Percentiles rank a stretch among this genome's conserved stretches.
These are phyloP conservation scores for Drosophila truncata DNA, from an alignment of 1,140 invertebrate species.

Conservation along the genomic window DNA sequence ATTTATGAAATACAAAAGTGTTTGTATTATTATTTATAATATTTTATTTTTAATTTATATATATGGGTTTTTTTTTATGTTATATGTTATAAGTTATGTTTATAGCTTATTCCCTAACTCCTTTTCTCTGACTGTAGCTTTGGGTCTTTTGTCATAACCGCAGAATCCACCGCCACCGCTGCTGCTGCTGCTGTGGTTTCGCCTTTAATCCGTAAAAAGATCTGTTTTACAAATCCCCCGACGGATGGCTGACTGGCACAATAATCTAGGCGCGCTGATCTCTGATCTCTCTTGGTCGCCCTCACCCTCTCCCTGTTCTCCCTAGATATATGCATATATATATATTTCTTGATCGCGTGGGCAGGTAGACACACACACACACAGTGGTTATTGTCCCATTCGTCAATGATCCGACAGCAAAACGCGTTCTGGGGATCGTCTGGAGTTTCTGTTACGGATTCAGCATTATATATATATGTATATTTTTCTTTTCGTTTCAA, in stretches of 20 bases:
- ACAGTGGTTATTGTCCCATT: constrained; percentile 47
- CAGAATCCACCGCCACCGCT: constrained; percentile 47
- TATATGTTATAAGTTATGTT: not conserved
- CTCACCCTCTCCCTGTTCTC: not conserved
- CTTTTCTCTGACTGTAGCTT: constrained; percentile 17
- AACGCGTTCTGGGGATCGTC: constrained; percentile 33
- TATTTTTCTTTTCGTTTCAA: constrained; percentile 29
- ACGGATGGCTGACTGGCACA: constrained; percentile 44
- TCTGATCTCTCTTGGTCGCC: constrained; percentile 50
- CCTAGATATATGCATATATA: constrained; percentile 1
- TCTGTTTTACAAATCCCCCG: constrained; percentile 76
- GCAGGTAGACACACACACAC: constrained; percentile 57
- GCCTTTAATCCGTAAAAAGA: constrained; percentile 80
- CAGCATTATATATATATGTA: not conserved
- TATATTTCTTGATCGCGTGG: constrained; percentile 60
- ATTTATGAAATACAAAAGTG: not conserved
- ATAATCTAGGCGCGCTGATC: constrained; percentile 79
- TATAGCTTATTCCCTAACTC: not conserved
- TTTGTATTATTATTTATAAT: too few relatives aligned
- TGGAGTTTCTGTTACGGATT: constrained; percentile 14
- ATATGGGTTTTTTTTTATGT: too few relatives aligned
- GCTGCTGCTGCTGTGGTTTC: constrained; percentile 55
- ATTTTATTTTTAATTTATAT: not conserved
- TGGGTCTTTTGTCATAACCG: constrained; percentile 52
- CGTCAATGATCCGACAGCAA: constrained; percentile 54